phyloP scores from a whole-genome alignment of 1,140 invertebrate species.

The Cotesia vestalis region DNA sequence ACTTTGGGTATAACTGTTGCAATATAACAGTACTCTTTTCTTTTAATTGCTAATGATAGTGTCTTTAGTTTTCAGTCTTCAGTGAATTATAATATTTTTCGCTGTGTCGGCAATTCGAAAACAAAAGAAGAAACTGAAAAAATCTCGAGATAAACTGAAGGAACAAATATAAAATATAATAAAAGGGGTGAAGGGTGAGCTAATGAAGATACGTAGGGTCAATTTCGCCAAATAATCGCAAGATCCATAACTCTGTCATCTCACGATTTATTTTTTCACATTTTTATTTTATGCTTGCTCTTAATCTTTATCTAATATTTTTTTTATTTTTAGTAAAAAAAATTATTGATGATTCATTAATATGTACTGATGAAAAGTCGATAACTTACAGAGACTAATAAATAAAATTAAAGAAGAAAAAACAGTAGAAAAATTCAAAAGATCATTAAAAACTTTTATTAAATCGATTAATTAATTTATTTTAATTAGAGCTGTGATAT shows the following conservation, averaged over 20 bases:
- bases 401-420: too few relatives aligned
- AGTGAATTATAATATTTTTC: conserved; percentile 17
- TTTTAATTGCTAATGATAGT: conserved; percentile 27
- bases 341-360: too few relatives aligned
- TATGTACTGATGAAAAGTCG: too few relatives aligned
- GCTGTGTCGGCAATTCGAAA: conserved; percentile 1
- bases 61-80: conserved; percentile 10
- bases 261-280: not conserved
- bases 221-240: conserved; percentile 22
- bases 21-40: not conserved
- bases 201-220: conserved; percentile 58
- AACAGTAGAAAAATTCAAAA: too few relatives aligned
- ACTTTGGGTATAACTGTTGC: not conserved
- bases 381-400: too few relatives aligned
- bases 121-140: not conserved
- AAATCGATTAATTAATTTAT: too few relatives aligned
- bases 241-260: conserved; percentile 40
- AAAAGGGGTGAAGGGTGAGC: conserved; percentile 10
- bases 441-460: too few relatives aligned
- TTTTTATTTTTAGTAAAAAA: too few relatives aligned
- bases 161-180: not conserved
- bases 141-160: too few relatives aligned
- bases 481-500: too few relatives aligned
- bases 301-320: too few relatives aligned
- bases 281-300: not conserved